Percentiles rank a stretch among this genome's conserved stretches.
Conservation (phyloP, 2,888 invertebrate species). For the Hecatera dysodea region DNA sequence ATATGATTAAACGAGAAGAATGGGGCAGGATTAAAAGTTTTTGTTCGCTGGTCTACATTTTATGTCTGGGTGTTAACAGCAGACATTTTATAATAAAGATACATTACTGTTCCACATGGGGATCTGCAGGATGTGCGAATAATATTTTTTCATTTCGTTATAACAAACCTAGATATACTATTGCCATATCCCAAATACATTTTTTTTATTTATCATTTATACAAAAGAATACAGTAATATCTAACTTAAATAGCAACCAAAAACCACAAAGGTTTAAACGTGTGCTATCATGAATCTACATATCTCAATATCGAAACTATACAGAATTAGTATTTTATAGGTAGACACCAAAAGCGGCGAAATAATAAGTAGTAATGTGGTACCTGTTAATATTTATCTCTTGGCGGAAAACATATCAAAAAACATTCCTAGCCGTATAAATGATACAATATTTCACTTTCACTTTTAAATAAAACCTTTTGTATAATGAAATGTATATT, state of each 20-base stretch:
- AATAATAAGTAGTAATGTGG: neutral
- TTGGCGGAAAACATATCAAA: conserved; percentile 13
- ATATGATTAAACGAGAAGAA: conserved; percentile 54
- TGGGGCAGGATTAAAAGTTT: conserved; percentile 50
- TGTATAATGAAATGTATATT: neutral
- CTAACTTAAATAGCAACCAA: too few species aligned
- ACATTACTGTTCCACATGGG: neutral
- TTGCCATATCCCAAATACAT: neutral
- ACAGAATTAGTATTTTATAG: too few species aligned
- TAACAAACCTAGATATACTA: neutral
- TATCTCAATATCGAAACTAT: too few species aligned
- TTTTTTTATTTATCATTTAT: too few species aligned
- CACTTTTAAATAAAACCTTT: conserved; percentile 4
- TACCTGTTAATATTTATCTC: neutral
- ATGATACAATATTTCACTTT: conserved; percentile 2
- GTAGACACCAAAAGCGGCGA: neutral
- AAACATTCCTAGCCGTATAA: neutral
- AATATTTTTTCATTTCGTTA: neutral
- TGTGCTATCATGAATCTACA: too few species aligned
- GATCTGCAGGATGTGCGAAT: neutral
- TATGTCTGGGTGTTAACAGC: neutral
- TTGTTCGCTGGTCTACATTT: conserved; percentile 29
- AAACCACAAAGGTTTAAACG: too few species aligned
- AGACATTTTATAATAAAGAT: conserved; percentile 20
- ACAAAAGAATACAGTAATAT: too few species aligned